A percentile compares a stretch with the other conserved stretches of the same genome.
Evolutionary conservation across 2,797 vertebrate genomes (phyloP).

Genomic region (Heteromormyrus szaboi): DNA sequence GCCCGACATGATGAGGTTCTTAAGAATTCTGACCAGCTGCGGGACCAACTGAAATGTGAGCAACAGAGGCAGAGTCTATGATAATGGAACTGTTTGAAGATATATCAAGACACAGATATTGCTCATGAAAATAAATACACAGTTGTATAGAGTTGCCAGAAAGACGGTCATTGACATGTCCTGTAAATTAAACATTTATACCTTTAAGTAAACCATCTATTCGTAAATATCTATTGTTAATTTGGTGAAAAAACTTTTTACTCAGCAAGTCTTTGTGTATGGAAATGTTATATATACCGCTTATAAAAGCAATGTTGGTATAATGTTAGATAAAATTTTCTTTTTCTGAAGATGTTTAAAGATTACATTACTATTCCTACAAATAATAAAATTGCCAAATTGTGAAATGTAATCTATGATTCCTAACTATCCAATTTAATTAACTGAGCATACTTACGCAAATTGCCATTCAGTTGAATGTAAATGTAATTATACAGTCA

Average conservation of each 20-base stretch:
- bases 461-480: not conserved
- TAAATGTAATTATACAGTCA: slow-evolving; percentile 10
- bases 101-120: not conserved
- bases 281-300: not conserved
- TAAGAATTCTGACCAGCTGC: slow-evolving; percentile 97
- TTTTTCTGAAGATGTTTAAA: not conserved
- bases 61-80: slow-evolving; percentile 30
- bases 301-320: not conserved
- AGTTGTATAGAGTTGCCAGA: not conserved
- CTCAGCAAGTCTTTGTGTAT: not conserved
- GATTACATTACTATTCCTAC: not conserved
- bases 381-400: not conserved
- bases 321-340: not conserved
- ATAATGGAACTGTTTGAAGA: not conserved
- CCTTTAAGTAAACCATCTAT: not conserved
- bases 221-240: not conserved
- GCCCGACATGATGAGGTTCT: slow-evolving; percentile 99
- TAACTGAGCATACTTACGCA: not conserved
- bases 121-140: slow-evolving; percentile 3
- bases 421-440: not conserved
- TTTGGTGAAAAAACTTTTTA: not conserved
- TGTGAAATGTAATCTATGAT: not conserved
- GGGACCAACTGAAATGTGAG: slow-evolving; percentile 81
- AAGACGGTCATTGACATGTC: not conserved
- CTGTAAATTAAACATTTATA: not conserved